A percentile compares a stretch with the other conserved stretches of the same genome.
These are phyloP conservation scores for Drosophila quadrilineata DNA, from an alignment of 1,140 invertebrate genomes.

Conservation along the genomic window DNA sequence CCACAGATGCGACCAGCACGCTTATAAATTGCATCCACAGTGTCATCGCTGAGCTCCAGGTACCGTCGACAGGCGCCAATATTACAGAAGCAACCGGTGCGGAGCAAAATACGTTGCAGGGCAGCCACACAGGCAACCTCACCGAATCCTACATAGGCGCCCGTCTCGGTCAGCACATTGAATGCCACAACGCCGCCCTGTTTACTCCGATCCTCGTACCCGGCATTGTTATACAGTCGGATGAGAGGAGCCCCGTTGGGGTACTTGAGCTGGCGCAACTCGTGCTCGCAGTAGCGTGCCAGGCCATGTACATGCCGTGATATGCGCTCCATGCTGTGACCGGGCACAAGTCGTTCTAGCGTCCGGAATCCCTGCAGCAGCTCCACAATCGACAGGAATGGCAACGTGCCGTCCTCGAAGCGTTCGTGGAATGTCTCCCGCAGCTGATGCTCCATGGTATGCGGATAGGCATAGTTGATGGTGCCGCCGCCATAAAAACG, in stretches of 20 bases:
- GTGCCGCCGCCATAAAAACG: slow-evolving; percentile 96
- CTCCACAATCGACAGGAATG: slow-evolving; percentile 92
- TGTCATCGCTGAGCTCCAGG: slow-evolving; percentile 86
- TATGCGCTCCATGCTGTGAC: slow-evolving; percentile 84
- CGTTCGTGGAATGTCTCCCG: slow-evolving; percentile 86
- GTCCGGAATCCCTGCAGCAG: slow-evolving; percentile 91
- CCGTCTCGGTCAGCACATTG: slow-evolving; percentile 90
- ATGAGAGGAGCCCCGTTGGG: slow-evolving; percentile 87
- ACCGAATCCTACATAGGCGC: slow-evolving; percentile 92
- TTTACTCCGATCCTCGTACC: slow-evolving; percentile 84
- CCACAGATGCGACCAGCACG: slow-evolving; percentile 94
- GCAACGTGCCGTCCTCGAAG: slow-evolving; percentile 96
- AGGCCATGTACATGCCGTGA: slow-evolving; percentile 89
- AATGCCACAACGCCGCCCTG: slow-evolving; percentile 96
- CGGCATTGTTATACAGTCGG: slow-evolving; percentile 88
- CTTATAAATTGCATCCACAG: slow-evolving; percentile 90
- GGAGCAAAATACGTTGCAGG: slow-evolving; percentile 91
- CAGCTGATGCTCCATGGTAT: slow-evolving; percentile 87
- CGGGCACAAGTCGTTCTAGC: slow-evolving; percentile 83
- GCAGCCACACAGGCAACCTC: slow-evolving; percentile 95
- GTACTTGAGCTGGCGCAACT: slow-evolving; percentile 86
- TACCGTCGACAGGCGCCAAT: slow-evolving; percentile 95
- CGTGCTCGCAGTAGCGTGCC: slow-evolving; percentile 87
- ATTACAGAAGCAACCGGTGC: slow-evolving; percentile 98
- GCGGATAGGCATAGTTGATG: slow-evolving; percentile 89